A percentile compares a stretch with the other conserved stretches of the same genome.
Evolutionary conservation across 2,888 invertebrate genomes (phyloP).

Genomic region (Eupithecia pulchellata): DNA sequence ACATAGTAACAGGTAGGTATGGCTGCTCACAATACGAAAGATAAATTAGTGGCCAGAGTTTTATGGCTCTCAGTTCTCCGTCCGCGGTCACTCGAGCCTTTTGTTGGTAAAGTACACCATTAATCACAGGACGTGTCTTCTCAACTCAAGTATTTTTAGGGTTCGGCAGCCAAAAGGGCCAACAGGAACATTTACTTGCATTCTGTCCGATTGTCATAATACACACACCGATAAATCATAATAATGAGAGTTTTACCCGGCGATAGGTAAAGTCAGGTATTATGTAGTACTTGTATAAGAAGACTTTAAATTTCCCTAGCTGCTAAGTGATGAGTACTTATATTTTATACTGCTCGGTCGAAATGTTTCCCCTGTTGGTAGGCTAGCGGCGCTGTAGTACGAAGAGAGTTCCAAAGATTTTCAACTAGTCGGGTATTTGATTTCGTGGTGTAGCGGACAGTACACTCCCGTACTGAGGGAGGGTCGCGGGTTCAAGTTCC

Average conservation of each 20-base stretch:
- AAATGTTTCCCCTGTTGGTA: no score
- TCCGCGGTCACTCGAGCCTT: constrained; percentile 55
- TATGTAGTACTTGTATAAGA: no score
- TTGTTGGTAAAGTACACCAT: constrained; percentile 58
- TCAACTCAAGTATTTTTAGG: constrained; percentile 58
- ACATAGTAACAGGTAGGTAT: constrained; percentile 6
- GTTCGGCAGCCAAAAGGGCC: constrained; percentile 15
- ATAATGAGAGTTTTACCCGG: not conserved
- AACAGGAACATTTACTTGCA: not conserved
- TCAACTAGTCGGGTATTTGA: no score
- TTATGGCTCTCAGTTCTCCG: constrained; percentile 34
- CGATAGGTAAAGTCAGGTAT: not conserved
- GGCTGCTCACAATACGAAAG: constrained; percentile 40
- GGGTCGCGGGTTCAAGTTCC: no score
- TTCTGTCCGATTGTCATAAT: not conserved
- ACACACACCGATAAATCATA: not conserved
- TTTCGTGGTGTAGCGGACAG: no score
- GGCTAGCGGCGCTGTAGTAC: no score
- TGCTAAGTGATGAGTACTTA: no score
- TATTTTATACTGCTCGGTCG: no score
- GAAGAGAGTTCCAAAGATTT: no score
- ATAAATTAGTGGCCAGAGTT: constrained; percentile 51
- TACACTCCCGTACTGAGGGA: no score
- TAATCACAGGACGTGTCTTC: constrained; percentile 59
- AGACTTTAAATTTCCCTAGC: no score